Percentiles rank a stretch among this genome's conserved stretches.
phyloP scores from a whole-genome alignment of 2,888 invertebrate species.

The Sclerodermus sp. region DNA sequence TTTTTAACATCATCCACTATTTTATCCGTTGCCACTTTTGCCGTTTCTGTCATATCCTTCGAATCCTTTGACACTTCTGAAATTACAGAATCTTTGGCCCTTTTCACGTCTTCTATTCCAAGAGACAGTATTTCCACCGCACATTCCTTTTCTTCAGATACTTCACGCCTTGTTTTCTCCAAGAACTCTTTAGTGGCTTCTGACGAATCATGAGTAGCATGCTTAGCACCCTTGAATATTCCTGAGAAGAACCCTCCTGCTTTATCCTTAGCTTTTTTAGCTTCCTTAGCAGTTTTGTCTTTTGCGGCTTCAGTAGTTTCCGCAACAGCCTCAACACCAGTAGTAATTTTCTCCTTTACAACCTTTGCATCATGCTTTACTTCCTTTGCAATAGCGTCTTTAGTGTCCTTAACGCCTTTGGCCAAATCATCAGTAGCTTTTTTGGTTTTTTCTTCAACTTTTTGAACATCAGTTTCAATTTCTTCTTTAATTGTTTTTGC shows the following conservation, averaged over 20 bases:
- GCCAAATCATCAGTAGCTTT: neutral
- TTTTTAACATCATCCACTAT: conserved; percentile 46
- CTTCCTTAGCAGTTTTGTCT: conserved; percentile 30
- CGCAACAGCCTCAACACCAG: conserved; percentile 16
- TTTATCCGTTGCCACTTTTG: conserved; percentile 47
- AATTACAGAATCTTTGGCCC: conserved; percentile 10
- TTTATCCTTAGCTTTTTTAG: conserved; percentile 56
- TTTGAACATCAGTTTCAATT: conserved; percentile 54
- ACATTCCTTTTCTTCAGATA: conserved; percentile 17
- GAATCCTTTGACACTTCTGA: conserved; percentile 7
- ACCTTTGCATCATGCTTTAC: conserved; percentile 22
- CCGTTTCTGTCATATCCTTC: conserved; percentile 20
- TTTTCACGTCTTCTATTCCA: conserved; percentile 6
- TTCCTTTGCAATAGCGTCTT: conserved; percentile 16
- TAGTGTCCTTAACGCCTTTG: neutral
- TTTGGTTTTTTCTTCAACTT: conserved; percentile 3
- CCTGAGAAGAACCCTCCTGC: conserved; percentile 30
- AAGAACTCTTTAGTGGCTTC: conserved; percentile 28
- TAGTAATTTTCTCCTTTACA: conserved; percentile 19
- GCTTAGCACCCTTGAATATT: conserved; percentile 32
- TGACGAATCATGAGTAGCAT: conserved; percentile 9
- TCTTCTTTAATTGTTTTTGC: conserved; percentile 25
- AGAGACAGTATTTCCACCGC: conserved; percentile 13
- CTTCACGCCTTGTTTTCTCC: conserved; percentile 36
- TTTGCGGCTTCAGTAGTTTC: conserved; percentile 15